These are phyloP conservation scores for Novumbra hubbsi DNA, from an alignment of 2,797 vertebrate species.

Conservation along the genomic window DNA sequence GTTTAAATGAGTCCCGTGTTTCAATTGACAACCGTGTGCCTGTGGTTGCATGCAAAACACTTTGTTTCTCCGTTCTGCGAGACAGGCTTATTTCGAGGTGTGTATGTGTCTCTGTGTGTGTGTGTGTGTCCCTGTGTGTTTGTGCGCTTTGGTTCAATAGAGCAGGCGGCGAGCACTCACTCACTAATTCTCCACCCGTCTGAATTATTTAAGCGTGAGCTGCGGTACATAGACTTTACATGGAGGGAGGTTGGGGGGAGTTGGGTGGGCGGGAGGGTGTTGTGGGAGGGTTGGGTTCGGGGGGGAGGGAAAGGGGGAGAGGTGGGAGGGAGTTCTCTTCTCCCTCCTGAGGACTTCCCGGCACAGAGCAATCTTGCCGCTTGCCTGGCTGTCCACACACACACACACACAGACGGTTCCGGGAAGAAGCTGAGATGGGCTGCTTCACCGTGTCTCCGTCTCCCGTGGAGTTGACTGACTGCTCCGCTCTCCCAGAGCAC, in stretches of 20 bases:
- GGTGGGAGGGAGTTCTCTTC: constrained; percentile 49
- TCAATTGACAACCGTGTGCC: constrained; percentile 12
- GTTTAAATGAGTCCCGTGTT: not conserved
- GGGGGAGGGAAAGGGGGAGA: constrained; percentile 11
- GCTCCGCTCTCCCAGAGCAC: constrained; percentile 56
- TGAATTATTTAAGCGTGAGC: constrained; percentile 70
- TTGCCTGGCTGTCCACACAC: constrained; percentile 20
- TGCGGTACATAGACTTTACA: constrained; percentile 48
- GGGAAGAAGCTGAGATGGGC: not conserved
- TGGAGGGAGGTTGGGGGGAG: constrained; percentile 20
- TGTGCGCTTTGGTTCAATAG: constrained; percentile 16
- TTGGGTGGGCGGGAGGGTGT: not conserved
- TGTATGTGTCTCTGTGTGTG: constrained; percentile 22
- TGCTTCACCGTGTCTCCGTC: not conserved
- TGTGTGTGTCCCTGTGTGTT: constrained; percentile 25
- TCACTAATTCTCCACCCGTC: constrained; percentile 35
- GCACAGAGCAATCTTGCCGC: constrained; percentile 16
- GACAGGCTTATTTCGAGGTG: constrained; percentile 26
- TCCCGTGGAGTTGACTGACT: not conserved
- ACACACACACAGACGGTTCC: constrained; percentile 1
- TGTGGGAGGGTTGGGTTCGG: not conserved
- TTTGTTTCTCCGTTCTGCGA: not conserved
- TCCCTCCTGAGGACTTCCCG: constrained; percentile 52
- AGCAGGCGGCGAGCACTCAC: constrained; percentile 15
- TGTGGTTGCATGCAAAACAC: constrained; percentile 11